Conservation (phyloP, 2,797 vertebrate species). For the Passerculus sandwichensis region DNA sequence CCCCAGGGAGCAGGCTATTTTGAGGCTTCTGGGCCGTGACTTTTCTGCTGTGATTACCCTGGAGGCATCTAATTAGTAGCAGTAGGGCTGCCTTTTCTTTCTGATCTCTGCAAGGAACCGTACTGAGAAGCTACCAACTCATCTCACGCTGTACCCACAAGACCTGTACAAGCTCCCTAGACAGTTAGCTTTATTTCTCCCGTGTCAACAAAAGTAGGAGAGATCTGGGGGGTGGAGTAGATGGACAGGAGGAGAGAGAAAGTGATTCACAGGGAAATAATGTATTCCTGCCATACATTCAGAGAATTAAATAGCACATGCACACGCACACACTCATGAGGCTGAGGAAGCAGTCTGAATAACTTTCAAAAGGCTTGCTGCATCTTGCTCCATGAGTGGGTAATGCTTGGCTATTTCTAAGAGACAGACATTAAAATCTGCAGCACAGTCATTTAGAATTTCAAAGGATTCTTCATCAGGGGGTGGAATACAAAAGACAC, state of each 20-base stretch:
- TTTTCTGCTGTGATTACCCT: conserved; percentile 37
- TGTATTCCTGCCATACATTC: conserved; percentile 62
- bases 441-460: conserved; percentile 78
- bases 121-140: conserved; percentile 12
- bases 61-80: background rate
- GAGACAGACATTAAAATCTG: conserved; percentile 74
- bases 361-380: conserved; percentile 70
- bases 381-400: conserved; percentile 68
- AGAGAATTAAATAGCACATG: conserved; percentile 36
- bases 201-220: background rate
- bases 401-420: conserved; percentile 69
- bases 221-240: conserved; percentile 22
- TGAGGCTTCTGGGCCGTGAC: conserved; percentile 8
- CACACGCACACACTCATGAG: conserved; percentile 46
- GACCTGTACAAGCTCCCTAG: background rate
- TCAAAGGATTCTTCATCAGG: conserved; percentile 80
- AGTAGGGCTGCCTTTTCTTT: conserved; percentile 22
- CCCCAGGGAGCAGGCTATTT: conserved; percentile 24
- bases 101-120: background rate
- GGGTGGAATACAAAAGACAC: conserved; percentile 75
- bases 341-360: conserved; percentile 61
- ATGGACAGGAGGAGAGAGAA: conserved; percentile 54
- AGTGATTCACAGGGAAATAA: conserved; percentile 38
- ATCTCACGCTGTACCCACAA: conserved; percentile 7
- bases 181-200: conserved; percentile 22